Evolutionary conservation across 1,140 invertebrate species (phyloP), one percentile per base, ranked within the genome.

Genomic region (Zaprionus nigranus): DNA sequence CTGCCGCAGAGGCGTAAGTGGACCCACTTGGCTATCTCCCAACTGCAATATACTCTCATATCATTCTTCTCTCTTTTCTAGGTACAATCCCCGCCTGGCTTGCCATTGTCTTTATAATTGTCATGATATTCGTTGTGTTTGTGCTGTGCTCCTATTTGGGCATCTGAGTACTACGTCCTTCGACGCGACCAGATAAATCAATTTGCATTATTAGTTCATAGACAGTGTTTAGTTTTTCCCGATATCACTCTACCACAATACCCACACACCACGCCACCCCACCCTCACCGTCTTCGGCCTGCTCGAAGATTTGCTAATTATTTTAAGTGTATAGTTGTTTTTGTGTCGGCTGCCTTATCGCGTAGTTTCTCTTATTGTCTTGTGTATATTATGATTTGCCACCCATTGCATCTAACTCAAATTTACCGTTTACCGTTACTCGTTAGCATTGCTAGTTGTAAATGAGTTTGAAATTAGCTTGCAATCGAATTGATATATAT

Each of bases 1-100:
- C 95, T 98, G 93, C 96, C 96, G 36, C 95, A 95, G 91, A 95
- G 96, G 95, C 94, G 97, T 98, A 94, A 95, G 95, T 95, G 51
- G 0, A 12, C 2, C 15, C 13, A 5, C 6, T 43, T 46, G n/a
- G n/a, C 2, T 20, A 7, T 9, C 12, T 2, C 13, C 13, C 5
- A 17, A 2, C 5, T 24, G 22, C 13, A 1, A 9, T 5, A 4
- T 11, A 3, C 11, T 56, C 4, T 22, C 83, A 28, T 11, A 36
- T 65, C 5, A 20, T 61, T 24, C 11, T 64, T 78, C 72, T 76
- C 9, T 78, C 90, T 92, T 17, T 94, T 95, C 30, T 94, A 97
- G 96, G 94, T 93, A 95, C 96, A 57, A 94, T 97, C 75, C 96
- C 97, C 36, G 94, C 95, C 59, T 97, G 96, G 96, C 82, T 97